phyloP scores from a whole-genome alignment of 2,888 invertebrate genomes.

The Cheilosia urbana region DNA sequence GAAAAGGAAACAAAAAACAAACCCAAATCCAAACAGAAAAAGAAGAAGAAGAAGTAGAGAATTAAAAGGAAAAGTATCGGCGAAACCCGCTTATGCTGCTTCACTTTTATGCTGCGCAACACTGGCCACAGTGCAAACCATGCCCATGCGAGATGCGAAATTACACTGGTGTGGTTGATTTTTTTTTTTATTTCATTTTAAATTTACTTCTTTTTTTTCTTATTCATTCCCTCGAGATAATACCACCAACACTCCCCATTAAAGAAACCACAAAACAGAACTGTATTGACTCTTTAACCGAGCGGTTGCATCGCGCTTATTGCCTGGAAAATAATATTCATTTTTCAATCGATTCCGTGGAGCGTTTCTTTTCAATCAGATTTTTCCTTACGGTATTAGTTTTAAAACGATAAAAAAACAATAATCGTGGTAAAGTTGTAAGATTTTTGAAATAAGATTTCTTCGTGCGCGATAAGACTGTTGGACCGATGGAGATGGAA shows the following conservation, averaged over 20 bases:
- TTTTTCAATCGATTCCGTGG: slow-evolving; percentile 36
- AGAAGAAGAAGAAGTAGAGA: slow-evolving; percentile 42
- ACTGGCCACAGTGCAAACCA: slow-evolving; percentile 13
- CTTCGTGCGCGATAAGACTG: neutral
- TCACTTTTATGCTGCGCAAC: slow-evolving; percentile 67
- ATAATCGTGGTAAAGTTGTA: neutral
- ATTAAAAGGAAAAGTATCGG: slow-evolving; percentile 72
- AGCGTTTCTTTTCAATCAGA: slow-evolving; percentile 17
- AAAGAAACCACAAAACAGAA: slow-evolving; percentile 75
- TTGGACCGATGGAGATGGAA: neutral
- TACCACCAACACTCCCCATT: slow-evolving; percentile 71
- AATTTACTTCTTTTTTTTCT: slow-evolving; percentile 2
- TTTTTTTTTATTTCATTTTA: neutral
- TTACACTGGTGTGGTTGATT: slow-evolving; percentile 58
- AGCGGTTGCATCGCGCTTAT: slow-evolving; percentile 72
- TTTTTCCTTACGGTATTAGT: slow-evolving; percentile 21
- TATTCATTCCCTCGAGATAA: slow-evolving; percentile 53
- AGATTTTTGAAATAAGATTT: slow-evolving; percentile 9
- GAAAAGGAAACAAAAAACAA: slow-evolving; percentile 8
- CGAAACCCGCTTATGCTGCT: slow-evolving; percentile 69
- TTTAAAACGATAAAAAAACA: neutral
- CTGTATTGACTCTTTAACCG: slow-evolving; percentile 72
- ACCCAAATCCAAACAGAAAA: neutral
- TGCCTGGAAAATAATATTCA: slow-evolving; percentile 25
- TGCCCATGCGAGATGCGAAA: slow-evolving; percentile 60